Percentiles rank a stretch among this genome's conserved stretches.
Evolutionary conservation across 2,113 vertebrate species (phyloP).

Genomic region (Elachura formosa): DNA sequence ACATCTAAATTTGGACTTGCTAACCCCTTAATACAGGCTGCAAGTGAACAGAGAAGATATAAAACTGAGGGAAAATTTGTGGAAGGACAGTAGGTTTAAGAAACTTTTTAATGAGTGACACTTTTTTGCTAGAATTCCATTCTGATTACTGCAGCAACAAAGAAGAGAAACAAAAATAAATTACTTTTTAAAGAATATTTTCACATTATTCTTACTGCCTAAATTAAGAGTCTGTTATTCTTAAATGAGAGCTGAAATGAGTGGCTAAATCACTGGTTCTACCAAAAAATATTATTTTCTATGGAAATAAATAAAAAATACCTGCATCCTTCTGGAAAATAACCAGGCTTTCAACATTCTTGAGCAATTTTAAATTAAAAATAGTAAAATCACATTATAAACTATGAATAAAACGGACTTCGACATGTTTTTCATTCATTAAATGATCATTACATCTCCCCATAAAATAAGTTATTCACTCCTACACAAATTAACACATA

Average conservation of each 20-base stretch:
- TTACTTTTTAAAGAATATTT: not conserved
- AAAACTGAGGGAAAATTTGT: not conserved
- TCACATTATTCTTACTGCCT: not conserved
- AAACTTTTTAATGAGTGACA: not conserved
- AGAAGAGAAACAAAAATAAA: not conserved
- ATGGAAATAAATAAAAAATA: not conserved
- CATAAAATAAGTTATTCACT: not conserved
- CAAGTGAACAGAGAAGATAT: not conserved
- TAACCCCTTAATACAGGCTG: not conserved
- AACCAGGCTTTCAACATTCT: not conserved
- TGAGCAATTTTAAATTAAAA: not conserved
- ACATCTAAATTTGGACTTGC: not conserved
- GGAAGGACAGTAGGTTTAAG: not conserved
- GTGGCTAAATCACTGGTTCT: not conserved
- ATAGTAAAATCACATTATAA: not conserved
- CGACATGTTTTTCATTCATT: not conserved
- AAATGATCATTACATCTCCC: not conserved
- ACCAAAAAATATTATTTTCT: not conserved
- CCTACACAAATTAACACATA: not conserved
- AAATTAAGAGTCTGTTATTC: not conserved
- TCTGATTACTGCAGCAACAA: not conserved
- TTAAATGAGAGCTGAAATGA: not conserved
- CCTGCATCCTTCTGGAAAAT: not conserved
- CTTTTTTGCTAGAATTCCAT: not conserved
- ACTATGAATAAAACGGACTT: not conserved